phyloP scores from a whole-genome alignment of 2,113 vertebrate species.

The Formicarius rufipectus region DNA sequence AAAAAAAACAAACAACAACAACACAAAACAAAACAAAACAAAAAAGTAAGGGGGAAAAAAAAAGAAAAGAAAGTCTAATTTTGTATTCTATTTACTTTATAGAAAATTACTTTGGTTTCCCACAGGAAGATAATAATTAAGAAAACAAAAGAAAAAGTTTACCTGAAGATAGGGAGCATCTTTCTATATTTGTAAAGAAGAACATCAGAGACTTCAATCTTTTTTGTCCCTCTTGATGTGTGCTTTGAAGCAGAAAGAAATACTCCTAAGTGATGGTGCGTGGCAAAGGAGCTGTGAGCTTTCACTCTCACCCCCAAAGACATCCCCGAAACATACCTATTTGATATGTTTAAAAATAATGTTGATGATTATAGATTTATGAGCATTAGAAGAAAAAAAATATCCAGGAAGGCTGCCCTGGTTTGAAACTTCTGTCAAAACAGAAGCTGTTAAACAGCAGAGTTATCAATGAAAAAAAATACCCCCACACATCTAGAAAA shows the following conservation, averaged over 20 bases:
- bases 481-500: not conserved
- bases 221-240: not conserved
- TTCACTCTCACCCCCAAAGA: not conserved
- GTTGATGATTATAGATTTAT: not conserved
- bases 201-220: not conserved
- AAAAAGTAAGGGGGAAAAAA: accelerated
- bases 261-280: not conserved
- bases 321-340: not conserved
- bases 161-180: not conserved
- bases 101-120: slow-evolving; percentile 27
- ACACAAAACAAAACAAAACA: no score
- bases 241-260: not conserved
- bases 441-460: not conserved
- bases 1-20: no score
- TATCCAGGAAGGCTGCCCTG: not conserved
- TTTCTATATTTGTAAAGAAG: not conserved
- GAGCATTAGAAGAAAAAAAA: not conserved
- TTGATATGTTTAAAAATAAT: not conserved
- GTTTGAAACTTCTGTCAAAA: not conserved
- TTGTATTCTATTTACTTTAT: not conserved
- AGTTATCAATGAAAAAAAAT: not conserved
- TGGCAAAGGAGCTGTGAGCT: not conserved
- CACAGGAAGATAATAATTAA: not conserved
- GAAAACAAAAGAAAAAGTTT: not conserved
- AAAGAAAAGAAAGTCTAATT: not conserved